A percentile compares a stretch with the other conserved stretches of the same genome.
phyloP scores from a whole-genome alignment of 2,113 vertebrate species.

The Sminthopsis crassicaudata region DNA sequence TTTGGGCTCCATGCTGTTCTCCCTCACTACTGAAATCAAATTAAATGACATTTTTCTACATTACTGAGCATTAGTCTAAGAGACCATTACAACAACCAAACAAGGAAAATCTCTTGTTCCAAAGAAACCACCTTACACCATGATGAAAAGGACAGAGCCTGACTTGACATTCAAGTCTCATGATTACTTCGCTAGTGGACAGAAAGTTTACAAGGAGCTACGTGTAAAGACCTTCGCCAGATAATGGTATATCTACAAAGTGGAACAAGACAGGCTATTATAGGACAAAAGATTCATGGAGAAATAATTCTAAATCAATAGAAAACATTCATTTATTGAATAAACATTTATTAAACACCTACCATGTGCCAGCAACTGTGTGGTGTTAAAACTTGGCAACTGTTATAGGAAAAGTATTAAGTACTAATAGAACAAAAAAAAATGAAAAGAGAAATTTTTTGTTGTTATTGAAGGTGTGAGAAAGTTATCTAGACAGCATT shows the following conservation, averaged over 20 bases:
- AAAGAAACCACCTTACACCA: neutral
- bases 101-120: neutral
- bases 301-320: neutral
- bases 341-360: neutral
- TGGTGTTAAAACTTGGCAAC: neutral
- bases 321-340: neutral
- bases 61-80: neutral
- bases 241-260: neutral
- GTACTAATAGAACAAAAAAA: neutral
- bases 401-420: neutral
- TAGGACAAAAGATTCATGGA: neutral
- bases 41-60: neutral
- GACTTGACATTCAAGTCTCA: neutral
- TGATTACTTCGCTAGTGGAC: neutral
- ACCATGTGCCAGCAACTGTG: neutral
- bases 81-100: neutral
- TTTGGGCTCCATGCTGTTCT: neutral
- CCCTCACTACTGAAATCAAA: neutral
- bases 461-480: neutral
- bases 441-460: neutral
- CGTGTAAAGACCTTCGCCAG: neutral
- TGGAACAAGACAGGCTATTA: neutral
- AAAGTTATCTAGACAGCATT: neutral
- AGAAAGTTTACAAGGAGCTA: neutral
- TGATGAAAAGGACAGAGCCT: neutral